These are phyloP conservation scores for Xiphydria camelus DNA, from an alignment of 2,888 invertebrate species.

Conservation along the genomic window DNA sequence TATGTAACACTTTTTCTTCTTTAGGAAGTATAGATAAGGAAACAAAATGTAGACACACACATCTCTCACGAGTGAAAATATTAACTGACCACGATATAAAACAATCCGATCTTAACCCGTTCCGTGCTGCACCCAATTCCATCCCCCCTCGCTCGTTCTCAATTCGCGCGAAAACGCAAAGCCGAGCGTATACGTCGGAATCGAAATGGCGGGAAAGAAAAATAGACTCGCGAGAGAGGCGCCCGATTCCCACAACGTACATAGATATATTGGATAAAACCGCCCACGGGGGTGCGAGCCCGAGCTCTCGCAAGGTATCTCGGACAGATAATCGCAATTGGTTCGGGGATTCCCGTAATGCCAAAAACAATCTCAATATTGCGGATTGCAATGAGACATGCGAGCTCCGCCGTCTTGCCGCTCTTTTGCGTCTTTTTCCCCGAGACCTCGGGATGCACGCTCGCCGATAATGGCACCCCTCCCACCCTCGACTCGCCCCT, in stretches of 20 bases:
- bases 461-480: constrained; percentile 36
- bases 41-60: too few species aligned
- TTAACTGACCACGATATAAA: too few species aligned
- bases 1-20: too few species aligned
- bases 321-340: constrained; percentile 51
- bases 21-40: too few species aligned
- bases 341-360: constrained; percentile 39
- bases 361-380: constrained; percentile 44
- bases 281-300: too few species aligned
- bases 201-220: not conserved
- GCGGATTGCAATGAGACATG: constrained; percentile 45
- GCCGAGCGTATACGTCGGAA: too few species aligned
- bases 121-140: too few species aligned
- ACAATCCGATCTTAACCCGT: too few species aligned
- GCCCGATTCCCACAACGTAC: too few species aligned
- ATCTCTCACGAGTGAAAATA: too few species aligned
- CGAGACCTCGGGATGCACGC: constrained; percentile 40
- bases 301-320: too few species aligned
- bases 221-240: not conserved
- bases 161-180: not conserved
- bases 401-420: constrained; percentile 26
- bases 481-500: constrained; percentile 4
- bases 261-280: too few species aligned
- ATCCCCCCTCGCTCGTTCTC: not conserved
- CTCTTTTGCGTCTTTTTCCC: constrained; percentile 25